A percentile compares a stretch with the other conserved stretches of the same genome.
phyloP scores from a whole-genome alignment of 2,113 vertebrate genomes.

The Otocyon megalotis region DNA sequence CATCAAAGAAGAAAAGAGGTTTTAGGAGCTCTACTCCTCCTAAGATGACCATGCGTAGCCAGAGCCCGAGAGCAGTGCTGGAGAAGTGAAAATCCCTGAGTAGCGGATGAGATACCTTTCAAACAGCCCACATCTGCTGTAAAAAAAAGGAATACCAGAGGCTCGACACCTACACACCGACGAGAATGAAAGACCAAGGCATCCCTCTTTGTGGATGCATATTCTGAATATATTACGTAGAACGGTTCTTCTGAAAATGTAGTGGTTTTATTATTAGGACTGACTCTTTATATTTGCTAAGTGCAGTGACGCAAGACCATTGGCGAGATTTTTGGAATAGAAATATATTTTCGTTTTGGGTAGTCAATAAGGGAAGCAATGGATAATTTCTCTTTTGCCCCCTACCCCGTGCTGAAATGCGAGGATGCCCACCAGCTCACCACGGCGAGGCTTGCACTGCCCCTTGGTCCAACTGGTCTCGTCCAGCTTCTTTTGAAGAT shows the following conservation, averaged over 20 bases:
- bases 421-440: not conserved
- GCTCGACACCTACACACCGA: not conserved
- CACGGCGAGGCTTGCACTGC: not conserved
- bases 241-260: not conserved
- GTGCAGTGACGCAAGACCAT: not conserved
- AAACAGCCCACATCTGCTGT: conserved; percentile 77
- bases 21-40: not conserved
- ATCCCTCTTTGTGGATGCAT: not conserved
- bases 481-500: not conserved
- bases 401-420: not conserved
- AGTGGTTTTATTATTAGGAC: not conserved
- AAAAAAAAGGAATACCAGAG: not conserved
- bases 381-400: not conserved
- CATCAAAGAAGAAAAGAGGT: not conserved
- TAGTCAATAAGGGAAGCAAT: not conserved
- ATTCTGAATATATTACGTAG: not conserved
- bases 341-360: not conserved
- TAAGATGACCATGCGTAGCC: not conserved
- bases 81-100: conserved; percentile 87
- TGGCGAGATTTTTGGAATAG: not conserved
- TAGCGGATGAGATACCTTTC: conserved; percentile 85
- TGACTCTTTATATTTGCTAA: not conserved
- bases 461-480: not conserved
- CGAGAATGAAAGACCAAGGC: not conserved
- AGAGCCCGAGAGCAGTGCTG: conserved; percentile 89